Percentiles rank a stretch among this genome's conserved stretches.
phyloP scores from a whole-genome alignment of 2,797 vertebrate genomes.

The Squalus acanthias region DNA sequence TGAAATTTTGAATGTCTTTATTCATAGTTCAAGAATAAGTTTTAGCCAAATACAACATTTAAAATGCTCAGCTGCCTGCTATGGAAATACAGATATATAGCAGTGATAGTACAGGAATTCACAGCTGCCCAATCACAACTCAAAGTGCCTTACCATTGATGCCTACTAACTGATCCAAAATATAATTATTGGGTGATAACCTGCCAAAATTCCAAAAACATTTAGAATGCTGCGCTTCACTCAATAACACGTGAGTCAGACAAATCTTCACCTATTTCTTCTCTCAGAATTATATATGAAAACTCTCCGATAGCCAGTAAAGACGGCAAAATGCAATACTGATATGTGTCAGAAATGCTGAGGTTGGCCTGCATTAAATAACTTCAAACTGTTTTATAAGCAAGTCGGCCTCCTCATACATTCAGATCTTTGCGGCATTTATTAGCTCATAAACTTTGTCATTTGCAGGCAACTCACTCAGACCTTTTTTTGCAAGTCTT shows the following conservation, averaged over 20 bases:
- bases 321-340: not conserved
- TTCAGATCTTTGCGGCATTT: not conserved
- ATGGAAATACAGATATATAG: not conserved
- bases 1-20: not conserved
- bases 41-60: not conserved
- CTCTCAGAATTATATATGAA: not conserved
- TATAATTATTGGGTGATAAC: not conserved
- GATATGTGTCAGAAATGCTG: not conserved
- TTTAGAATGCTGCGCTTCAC: not conserved
- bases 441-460: not conserved
- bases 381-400: constrained; percentile 1
- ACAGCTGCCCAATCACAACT: not conserved
- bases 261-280: not conserved
- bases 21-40: not conserved
- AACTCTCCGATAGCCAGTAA: not conserved
- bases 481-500: not conserved
- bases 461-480: not conserved
- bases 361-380: not conserved
- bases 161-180: not conserved
- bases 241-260: not conserved
- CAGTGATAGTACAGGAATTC: not conserved
- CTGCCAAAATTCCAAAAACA: not conserved
- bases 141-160: not conserved
- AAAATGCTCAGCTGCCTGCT: not conserved
- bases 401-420: not conserved